These are phyloP conservation scores for Uropetala carovei DNA, from an alignment of 2,888 invertebrate species.

Conservation along the genomic window DNA sequence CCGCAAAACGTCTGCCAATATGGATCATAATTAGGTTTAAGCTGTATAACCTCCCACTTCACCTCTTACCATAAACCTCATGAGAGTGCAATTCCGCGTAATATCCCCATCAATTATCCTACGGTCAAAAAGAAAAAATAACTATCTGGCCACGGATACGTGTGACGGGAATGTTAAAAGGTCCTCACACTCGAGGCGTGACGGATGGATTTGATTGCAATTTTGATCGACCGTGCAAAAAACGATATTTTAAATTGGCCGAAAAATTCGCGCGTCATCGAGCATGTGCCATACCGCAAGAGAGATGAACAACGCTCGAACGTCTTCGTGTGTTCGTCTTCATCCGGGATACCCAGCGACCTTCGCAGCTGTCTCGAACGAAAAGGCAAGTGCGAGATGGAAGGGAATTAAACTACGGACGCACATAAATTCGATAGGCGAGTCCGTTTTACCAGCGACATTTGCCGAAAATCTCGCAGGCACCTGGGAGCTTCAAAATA, in stretches of 20 bases:
- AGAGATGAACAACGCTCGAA: not conserved
- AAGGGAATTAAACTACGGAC: no score
- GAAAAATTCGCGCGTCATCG: not conserved
- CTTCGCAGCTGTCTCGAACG: not conserved
- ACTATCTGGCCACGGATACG: not conserved
- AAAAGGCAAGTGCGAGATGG: not conserved
- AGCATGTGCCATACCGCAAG: not conserved
- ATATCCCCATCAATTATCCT: not conserved
- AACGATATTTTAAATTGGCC: not conserved
- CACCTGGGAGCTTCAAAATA: slow-evolving; percentile 13
- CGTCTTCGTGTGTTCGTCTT: not conserved
- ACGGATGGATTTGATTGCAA: slow-evolving; percentile 23
- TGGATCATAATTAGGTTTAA: not conserved
- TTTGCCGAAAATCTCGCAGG: not conserved
- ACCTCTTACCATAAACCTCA: not conserved
- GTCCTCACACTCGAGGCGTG: not conserved
- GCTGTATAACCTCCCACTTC: not conserved
- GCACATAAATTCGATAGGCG: no score
- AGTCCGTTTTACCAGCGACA: no score
- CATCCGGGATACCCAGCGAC: not conserved
- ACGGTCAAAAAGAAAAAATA: not conserved
- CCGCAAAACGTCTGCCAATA: not conserved
- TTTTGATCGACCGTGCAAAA: slow-evolving; percentile 6
- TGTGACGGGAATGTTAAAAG: slow-evolving; percentile 3
- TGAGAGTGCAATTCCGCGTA: not conserved